phyloP scores from a whole-genome alignment of 2,797 vertebrate species.

The Xenops minutus region DNA sequence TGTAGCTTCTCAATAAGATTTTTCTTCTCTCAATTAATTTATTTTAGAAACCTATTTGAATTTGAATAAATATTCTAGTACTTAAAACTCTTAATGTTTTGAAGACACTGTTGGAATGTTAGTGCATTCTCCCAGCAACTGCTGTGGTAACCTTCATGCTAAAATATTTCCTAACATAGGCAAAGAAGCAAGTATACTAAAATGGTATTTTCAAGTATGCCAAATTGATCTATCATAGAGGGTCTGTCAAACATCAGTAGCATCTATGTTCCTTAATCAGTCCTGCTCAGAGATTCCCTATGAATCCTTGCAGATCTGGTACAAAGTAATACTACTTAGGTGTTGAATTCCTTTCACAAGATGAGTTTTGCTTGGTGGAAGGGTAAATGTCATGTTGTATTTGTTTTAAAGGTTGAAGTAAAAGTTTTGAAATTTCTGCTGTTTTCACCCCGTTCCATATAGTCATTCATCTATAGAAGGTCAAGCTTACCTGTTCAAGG shows the following conservation, averaged over 20 bases:
- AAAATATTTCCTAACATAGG: not conserved
- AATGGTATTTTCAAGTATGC: not conserved
- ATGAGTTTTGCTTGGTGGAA: not conserved
- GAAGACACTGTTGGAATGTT: not conserved
- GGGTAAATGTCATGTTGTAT: not conserved
- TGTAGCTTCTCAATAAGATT: not conserved
- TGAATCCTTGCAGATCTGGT: not conserved
- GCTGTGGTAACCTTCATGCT: not conserved
- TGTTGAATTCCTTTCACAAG: not conserved
- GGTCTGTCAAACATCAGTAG: not conserved
- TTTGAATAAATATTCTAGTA: constrained; percentile 32
- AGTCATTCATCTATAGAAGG: not conserved
- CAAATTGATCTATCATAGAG: not conserved
- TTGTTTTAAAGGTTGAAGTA: not conserved
- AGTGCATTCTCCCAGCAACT: not conserved
- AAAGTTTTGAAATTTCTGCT: not conserved
- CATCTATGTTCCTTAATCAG: not conserved
- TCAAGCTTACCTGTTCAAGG: not conserved
- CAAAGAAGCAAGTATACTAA: not conserved
- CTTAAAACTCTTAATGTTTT: not conserved
- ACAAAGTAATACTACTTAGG: not conserved
- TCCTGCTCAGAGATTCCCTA: not conserved
- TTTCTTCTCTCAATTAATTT: constrained; percentile 15
- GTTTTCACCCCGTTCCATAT: not conserved
- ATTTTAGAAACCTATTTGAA: constrained; percentile 36